Base-by-base conservation (phyloP, 2,113 vertebrate species). In the Strix aluco region DNA sequence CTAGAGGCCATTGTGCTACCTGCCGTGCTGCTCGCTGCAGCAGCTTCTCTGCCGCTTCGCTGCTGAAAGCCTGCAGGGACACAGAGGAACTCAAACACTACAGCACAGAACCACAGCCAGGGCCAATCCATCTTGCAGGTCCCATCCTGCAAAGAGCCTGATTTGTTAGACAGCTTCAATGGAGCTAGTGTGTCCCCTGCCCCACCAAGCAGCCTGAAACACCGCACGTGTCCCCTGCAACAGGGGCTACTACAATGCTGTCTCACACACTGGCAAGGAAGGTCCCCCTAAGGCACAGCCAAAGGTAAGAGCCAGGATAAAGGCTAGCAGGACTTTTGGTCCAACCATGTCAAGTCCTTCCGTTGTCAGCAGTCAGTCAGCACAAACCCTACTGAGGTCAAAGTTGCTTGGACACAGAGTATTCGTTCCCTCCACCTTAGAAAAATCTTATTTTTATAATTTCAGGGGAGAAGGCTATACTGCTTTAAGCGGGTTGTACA, bases 191-290 rank as follows among this genome's bases (percentile, higher is more conserved):
- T 30, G 19, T 52, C 36, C 32, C 51, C 36, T 27, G 32, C 13
- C 15, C 36, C 51, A 25, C 36, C 44, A 40, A 0, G 3, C 1
- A 0, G 42, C 80, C 59, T 44, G 30, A 55, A 74, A 74, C 27
- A 25, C 22, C 34, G 55, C 86, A 61, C 29, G 27, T 38, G 18
- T 25, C 27, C 66, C 81, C 67, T 51, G 42, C 30, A 55, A 57
- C 2, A 1, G 13, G 21, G 55, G 14, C 26, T 51, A 51, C 42
- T 42, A 47, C 21, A 38, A 14, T 0, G 1, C 74, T 32, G 32
- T 26, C 61, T 70, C 55, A 75, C 12, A 15, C 19, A 4, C 27
- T 36, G 75, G 74, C 21, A 36, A 58, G 34, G 19, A 70, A 51
- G 12, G 10, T 51, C 13, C 20, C 22, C 15, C 4, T 23, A 44